Evolutionary conservation across 2,113 vertebrate genomes (phyloP).

Genomic region (Tyrannus savana): DNA sequence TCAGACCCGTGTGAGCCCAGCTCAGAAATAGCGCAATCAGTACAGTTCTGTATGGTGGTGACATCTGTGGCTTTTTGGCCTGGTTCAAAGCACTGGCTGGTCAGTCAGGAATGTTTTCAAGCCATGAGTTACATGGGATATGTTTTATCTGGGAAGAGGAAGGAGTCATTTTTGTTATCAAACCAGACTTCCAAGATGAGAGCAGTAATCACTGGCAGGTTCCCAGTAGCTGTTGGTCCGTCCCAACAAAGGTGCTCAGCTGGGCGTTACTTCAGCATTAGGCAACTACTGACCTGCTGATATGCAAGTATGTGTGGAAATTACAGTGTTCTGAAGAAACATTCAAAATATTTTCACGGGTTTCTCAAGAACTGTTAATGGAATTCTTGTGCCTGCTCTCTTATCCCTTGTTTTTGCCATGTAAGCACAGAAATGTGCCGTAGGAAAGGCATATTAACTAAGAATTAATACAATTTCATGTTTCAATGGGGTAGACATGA

Average conservation of each 20-base stretch:
- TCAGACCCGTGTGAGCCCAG: not conserved
- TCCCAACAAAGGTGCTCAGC: not conserved
- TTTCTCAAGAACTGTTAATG: not conserved
- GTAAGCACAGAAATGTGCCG: not conserved
- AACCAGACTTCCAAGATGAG: not conserved
- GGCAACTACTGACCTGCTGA: not conserved
- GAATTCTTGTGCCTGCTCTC: not conserved
- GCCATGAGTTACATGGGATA: not conserved
- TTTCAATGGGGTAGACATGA: not conserved
- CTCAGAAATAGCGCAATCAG: not conserved
- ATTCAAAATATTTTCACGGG: not conserved
- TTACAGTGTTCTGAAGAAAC: not conserved
- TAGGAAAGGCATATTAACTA: not conserved
- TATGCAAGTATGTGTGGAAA: not conserved
- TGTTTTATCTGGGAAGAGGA: not conserved
- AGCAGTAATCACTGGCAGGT: not conserved
- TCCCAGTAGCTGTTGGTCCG: not conserved
- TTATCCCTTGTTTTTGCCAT: not conserved
- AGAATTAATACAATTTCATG: not conserved
- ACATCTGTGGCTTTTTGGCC: not conserved
- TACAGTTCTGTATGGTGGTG: not conserved
- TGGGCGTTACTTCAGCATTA: not conserved
- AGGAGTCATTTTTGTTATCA: not conserved
- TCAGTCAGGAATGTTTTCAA: not conserved
- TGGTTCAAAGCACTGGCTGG: not conserved